These are phyloP conservation scores for Garra rufa DNA, from an alignment of 2,113 vertebrate genomes.

Conservation along the genomic window DNA sequence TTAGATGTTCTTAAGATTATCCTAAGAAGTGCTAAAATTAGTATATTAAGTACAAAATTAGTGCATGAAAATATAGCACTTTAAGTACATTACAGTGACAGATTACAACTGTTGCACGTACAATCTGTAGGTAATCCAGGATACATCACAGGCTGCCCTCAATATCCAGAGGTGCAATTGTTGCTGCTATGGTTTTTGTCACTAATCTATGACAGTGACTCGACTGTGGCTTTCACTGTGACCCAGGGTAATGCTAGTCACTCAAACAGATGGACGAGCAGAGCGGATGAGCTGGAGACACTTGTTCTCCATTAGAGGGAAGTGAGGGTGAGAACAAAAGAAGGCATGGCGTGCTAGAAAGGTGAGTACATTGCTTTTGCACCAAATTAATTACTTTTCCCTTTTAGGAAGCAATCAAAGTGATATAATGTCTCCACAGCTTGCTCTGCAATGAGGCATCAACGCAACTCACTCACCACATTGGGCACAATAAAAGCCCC, in stretches of 20 bases:
- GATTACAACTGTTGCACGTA: too few species aligned
- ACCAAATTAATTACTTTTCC: not conserved
- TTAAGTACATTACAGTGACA: too few species aligned
- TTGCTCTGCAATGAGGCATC: not conserved
- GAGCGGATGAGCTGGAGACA: conserved; percentile 16
- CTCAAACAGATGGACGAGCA: not conserved
- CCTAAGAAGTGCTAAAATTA: too few species aligned
- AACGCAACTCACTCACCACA: not conserved
- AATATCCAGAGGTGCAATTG: not conserved
- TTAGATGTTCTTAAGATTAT: too few species aligned
- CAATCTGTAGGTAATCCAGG: not conserved
- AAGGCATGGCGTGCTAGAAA: not conserved
- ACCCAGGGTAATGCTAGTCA: not conserved
- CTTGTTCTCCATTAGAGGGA: not conserved
- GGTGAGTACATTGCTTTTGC: conserved; percentile 2
- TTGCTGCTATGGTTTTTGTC: not conserved
- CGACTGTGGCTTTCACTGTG: not conserved
- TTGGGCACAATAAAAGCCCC: not conserved
- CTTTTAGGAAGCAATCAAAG: not conserved
- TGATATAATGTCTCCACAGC: not conserved
- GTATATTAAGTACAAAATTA: too few species aligned
- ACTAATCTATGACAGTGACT: not conserved
- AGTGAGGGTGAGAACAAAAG: conserved; percentile 1
- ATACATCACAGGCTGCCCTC: not conserved
- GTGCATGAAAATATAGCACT: too few species aligned